phyloP scores from a whole-genome alignment of 1,140 invertebrate genomes.

The Drosophila simulans region DNA sequence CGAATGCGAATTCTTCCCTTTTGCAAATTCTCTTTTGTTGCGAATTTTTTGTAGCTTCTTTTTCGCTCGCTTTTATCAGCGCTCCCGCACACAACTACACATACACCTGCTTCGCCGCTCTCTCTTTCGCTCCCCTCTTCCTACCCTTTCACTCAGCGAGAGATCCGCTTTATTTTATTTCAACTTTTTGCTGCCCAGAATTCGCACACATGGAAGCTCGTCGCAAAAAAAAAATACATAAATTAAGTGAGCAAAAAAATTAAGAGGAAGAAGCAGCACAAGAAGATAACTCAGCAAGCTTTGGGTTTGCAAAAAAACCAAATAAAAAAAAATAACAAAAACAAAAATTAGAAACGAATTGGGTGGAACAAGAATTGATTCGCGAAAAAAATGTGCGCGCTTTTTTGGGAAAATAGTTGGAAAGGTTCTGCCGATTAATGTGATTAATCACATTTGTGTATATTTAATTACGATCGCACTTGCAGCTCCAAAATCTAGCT shows the following conservation, averaged over 20 bases:
- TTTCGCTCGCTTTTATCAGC: conserved; percentile 24
- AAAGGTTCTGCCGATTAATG: conserved; percentile 4
- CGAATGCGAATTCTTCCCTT: conserved; percentile 43
- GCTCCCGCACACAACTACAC: conserved; percentile 47
- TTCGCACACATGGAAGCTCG: conserved; percentile 42
- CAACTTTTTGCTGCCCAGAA: conserved; percentile 19
- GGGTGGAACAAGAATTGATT: conserved; percentile 26
- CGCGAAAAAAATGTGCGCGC: conserved; percentile 37
- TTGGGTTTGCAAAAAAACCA: conserved; percentile 37
- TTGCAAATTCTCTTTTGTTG: conserved; percentile 50
- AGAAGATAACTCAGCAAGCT: conserved; percentile 46
- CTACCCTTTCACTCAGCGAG: conserved; percentile 13
- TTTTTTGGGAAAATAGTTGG: conserved; percentile 18
- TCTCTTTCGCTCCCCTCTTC: conserved; percentile 15
- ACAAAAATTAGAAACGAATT: conserved; percentile 50
- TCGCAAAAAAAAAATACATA: conserved; percentile 30
- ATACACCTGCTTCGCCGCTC: conserved; percentile 35
- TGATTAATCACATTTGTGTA: conserved; percentile 26
- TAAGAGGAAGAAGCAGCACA: conserved; percentile 53
- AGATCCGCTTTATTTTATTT: conserved; percentile 21
- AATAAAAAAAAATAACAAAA: conserved; percentile 42
- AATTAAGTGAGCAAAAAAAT: conserved; percentile 48
- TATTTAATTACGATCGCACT: conserved; percentile 4
- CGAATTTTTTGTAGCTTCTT: conserved; percentile 13
- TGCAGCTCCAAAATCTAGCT: not conserved